Percentiles rank a stretch among this genome's conserved stretches.
These are phyloP conservation scores for Drosophila affinis DNA, from an alignment of 2,888 invertebrate genomes.

Conservation along the genomic window DNA sequence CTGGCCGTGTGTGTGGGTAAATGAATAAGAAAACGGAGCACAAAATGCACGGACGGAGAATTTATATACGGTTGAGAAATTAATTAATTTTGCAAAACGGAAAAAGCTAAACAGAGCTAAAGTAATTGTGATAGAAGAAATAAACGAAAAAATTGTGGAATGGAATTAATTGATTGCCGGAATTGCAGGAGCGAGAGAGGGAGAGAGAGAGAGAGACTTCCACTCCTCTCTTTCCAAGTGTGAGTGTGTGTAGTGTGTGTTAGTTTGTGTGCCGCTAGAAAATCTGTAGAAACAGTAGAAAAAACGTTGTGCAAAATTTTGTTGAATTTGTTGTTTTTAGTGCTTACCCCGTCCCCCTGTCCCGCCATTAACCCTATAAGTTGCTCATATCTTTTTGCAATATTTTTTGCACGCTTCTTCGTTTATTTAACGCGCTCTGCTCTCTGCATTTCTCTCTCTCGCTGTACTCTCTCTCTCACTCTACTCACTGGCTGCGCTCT, in stretches of 20 bases:
- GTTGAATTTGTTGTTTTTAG: conserved; percentile 36
- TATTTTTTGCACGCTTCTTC: conserved; percentile 71
- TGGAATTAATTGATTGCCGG: conserved; percentile 31
- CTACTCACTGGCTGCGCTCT: conserved; percentile 30
- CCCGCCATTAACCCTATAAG: not conserved
- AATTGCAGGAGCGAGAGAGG: conserved; percentile 13
- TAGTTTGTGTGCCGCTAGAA: conserved; percentile 50
- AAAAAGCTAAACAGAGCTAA: conserved; percentile 17
- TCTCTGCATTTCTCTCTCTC: conserved; percentile 24
- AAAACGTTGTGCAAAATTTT: conserved; percentile 49
- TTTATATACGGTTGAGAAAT: conserved; percentile 50
- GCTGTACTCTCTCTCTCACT: conserved; percentile 21
- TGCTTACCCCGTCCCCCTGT: not conserved
- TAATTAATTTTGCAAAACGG: conserved; percentile 45
- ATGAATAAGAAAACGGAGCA: conserved; percentile 75
- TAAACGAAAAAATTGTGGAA: conserved; percentile 32
- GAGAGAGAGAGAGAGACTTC: conserved; percentile 30
- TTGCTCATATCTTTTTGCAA: conserved; percentile 48
- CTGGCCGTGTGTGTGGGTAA: conserved; percentile 62
- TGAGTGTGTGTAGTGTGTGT: conserved; percentile 22
- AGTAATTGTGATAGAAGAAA: conserved; percentile 40
- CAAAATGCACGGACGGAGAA: conserved; percentile 61
- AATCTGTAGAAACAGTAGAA: conserved; percentile 36
- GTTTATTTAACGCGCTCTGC: conserved; percentile 60
- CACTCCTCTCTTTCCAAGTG: conserved; percentile 38